These are phyloP conservation scores for Aphrocallistes beatrix DNA, from an alignment of 37 sponge, comb jelly and placozoan species.

Conservation along the genomic window DNA sequence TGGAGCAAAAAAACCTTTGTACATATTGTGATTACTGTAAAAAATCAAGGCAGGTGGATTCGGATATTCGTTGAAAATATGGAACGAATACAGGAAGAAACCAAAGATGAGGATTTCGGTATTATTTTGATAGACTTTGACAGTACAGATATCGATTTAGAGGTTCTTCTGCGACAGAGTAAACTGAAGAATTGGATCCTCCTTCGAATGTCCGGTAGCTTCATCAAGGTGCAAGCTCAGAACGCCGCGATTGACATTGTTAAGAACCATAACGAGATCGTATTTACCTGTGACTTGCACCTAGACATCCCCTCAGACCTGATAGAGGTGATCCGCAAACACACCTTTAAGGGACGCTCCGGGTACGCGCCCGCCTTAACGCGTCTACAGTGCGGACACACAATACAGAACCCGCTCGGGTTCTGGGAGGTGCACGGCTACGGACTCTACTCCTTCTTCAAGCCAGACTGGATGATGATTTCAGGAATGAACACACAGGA, in stretches of 20 bases:
- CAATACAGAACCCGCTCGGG: conserved; percentile 14
- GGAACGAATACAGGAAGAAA: background rate
- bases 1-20: background rate
- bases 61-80: conserved; percentile 15
- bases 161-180: background rate
- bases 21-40: background rate
- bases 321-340: background rate
- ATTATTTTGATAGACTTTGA: conserved; percentile 16
- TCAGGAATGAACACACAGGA: background rate
- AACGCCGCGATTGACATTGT: background rate
- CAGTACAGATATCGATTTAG: conserved; percentile 12
- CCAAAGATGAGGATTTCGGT: background rate
- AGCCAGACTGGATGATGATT: conserved; percentile 2
- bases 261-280: background rate
- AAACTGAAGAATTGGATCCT: background rate
- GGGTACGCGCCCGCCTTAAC: conserved; percentile 3
- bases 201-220: background rate
- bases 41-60: conserved; percentile 2
- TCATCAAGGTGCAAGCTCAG: conserved; percentile 19
- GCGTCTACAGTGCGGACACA: background rate
- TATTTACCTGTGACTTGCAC: background rate
- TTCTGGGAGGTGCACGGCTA: conserved; percentile 18
- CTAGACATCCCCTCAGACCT: background rate
- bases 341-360: background rate
- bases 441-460: background rate